These are phyloP conservation scores for Papilio polytes DNA, from an alignment of 1,140 invertebrate species.

Conservation along the genomic window DNA sequence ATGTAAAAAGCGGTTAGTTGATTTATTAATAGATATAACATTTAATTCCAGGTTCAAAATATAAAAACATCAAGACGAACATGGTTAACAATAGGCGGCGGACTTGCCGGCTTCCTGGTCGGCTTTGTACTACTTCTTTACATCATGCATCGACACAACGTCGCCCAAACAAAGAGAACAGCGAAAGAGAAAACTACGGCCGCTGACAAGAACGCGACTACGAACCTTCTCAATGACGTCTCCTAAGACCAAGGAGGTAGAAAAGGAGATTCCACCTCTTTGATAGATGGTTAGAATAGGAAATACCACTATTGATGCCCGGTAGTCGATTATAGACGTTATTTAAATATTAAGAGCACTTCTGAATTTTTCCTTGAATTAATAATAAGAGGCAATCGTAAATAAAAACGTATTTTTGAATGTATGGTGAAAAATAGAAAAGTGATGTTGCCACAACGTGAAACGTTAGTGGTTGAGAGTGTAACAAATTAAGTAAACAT, in stretches of 20 bases:
- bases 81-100: slow-evolving; percentile 76
- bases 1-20: too few species aligned
- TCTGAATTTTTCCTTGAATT: not conserved
- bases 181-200: slow-evolving; percentile 62
- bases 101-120: slow-evolving; percentile 76
- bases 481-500: not conserved
- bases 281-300: not conserved
- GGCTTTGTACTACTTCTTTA: slow-evolving; percentile 77
- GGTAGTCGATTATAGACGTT: not conserved
- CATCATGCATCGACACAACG: slow-evolving; percentile 80
- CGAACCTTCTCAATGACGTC: slow-evolving; percentile 61
- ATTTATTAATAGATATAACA: too few species aligned
- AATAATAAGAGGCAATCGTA: not conserved
- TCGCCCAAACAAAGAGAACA: slow-evolving; percentile 70
- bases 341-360: not conserved
- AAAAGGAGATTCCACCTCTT: not conserved
- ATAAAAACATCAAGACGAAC: slow-evolving; percentile 66
- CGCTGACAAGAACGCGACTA: slow-evolving; percentile 57
- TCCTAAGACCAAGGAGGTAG: slow-evolving; percentile 38
- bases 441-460: not conserved
- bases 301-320: not conserved
- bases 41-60: slow-evolving; percentile 72
- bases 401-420: not conserved
- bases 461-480: not conserved
- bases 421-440: not conserved